A percentile compares a stretch with the other conserved stretches of the same genome.
phyloP scores from a whole-genome alignment of 2,888 invertebrate species.

The Limulus polyphemus region DNA sequence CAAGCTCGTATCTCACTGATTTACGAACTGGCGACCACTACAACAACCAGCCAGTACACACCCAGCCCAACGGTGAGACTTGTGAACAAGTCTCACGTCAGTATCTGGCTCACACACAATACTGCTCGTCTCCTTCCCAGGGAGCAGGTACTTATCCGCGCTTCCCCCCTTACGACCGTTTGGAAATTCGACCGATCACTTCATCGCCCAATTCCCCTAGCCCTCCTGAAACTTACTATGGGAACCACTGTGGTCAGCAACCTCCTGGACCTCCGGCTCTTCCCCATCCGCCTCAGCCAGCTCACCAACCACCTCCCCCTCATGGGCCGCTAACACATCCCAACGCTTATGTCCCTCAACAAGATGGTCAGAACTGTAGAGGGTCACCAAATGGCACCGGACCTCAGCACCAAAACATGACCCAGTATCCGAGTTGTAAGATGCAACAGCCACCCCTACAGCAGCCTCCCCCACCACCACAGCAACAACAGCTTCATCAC shows the following conservation, averaged over 20 bases:
- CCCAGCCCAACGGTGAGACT: slow-evolving; percentile 43
- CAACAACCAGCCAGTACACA: slow-evolving; percentile 67
- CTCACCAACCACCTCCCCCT: slow-evolving; percentile 10
- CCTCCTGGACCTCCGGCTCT: slow-evolving; percentile 13
- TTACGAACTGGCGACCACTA: slow-evolving; percentile 79
- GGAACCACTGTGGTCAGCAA: slow-evolving; percentile 18
- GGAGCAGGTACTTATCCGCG: slow-evolving; percentile 66
- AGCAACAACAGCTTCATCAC: slow-evolving; percentile 45
- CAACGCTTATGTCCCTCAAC: slow-evolving; percentile 21
- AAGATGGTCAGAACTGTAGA: slow-evolving; percentile 28
- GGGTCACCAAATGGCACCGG: slow-evolving; percentile 44
- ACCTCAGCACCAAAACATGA: slow-evolving; percentile 48
- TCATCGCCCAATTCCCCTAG: slow-evolving; percentile 51
- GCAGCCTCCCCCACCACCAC: slow-evolving; percentile 10
- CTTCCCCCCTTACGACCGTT: slow-evolving; percentile 84
- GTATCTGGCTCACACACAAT: slow-evolving; percentile 49
- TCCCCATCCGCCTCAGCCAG: slow-evolving; percentile 10
- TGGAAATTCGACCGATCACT: slow-evolving; percentile 53
- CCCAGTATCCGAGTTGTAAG: slow-evolving; percentile 80
- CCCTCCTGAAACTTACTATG: slow-evolving; percentile 15
- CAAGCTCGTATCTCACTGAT: slow-evolving; percentile 84
- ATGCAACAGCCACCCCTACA: slow-evolving; percentile 45
- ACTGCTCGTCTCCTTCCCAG: slow-evolving; percentile 46
- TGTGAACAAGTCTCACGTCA: slow-evolving; percentile 50
- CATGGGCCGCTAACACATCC: slow-evolving; percentile 12